A percentile compares a stretch with the other conserved stretches of the same genome.
phyloP scores from a whole-genome alignment of 2,113 vertebrate genomes.

The Actinemys pallida region DNA sequence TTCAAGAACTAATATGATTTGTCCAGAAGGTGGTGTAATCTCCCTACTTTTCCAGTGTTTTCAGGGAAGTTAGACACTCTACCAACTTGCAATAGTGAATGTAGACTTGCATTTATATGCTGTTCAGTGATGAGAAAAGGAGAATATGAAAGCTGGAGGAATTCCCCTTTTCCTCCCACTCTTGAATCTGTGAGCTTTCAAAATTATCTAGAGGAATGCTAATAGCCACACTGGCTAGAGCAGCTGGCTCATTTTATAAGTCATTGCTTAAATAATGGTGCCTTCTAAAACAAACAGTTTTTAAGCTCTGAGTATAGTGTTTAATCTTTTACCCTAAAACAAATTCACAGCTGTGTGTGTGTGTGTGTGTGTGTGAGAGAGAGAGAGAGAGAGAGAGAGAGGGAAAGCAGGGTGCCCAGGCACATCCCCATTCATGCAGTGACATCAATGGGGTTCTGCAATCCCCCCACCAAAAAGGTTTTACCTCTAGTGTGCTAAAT shows the following conservation, averaged over 20 bases:
- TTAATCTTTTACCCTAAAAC: background rate
- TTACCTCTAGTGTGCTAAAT: background rate
- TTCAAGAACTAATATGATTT: background rate
- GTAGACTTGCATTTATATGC: background rate
- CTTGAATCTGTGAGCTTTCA: background rate
- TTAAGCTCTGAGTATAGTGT: background rate
- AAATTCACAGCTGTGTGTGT: background rate
- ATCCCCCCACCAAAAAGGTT: background rate
- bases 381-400: background rate
- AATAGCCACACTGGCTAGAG: background rate
- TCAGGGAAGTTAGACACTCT: background rate
- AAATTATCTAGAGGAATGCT: background rate
- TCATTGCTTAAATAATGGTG: background rate
- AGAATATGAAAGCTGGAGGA: slow-evolving; percentile 14
- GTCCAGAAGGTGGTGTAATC: slow-evolving; percentile 78
- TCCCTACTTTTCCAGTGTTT: slow-evolving; percentile 24
- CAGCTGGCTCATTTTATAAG: background rate
- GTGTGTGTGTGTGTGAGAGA: background rate
- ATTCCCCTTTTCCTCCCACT: background rate
- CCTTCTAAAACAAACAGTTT: background rate
- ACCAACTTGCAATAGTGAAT: background rate
- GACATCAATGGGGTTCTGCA: background rate
- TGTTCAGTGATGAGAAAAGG: slow-evolving; percentile 28
- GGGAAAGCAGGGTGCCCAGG: accelerated
- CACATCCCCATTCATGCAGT: background rate